phyloP scores from a whole-genome alignment of 2,113 vertebrate genomes.

The Anoura caudifer region DNA sequence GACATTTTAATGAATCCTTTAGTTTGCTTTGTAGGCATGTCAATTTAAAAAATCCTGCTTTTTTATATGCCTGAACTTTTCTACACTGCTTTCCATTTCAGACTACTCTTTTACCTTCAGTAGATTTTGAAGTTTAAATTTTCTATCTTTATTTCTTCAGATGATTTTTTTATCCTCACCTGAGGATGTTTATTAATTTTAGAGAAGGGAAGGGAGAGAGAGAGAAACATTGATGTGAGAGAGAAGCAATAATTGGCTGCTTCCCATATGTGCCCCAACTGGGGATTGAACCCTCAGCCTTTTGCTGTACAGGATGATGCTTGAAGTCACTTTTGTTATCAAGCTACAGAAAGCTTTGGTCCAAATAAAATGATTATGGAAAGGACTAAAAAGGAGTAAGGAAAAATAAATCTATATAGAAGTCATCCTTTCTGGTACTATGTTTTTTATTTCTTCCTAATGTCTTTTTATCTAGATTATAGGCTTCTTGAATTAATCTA shows the following conservation, averaged over 20 bases:
- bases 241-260: too few species aligned
- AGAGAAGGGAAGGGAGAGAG: too few species aligned
- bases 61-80: not conserved
- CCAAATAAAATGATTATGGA: not conserved
- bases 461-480: not conserved
- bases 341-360: not conserved
- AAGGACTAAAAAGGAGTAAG: not conserved
- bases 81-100: not conserved
- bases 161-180: not conserved
- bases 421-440: not conserved
- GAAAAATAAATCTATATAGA: not conserved
- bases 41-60: not conserved
- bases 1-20: not conserved
- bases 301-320: too few species aligned
- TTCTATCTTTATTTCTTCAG: slow-evolving; percentile 43
- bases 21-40: not conserved
- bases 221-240: too few species aligned
- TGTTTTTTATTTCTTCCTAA: not conserved
- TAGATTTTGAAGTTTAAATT: not conserved
- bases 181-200: too few species aligned
- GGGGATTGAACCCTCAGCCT: too few species aligned
- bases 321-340: slow-evolving; percentile 20
- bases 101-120: not conserved
- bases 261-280: too few species aligned
- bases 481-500: not conserved